Evolutionary conservation across 2,888 invertebrate species (phyloP), one percentile per base, ranked within the genome.

Genomic region (Apomyelois bistriatella): DNA sequence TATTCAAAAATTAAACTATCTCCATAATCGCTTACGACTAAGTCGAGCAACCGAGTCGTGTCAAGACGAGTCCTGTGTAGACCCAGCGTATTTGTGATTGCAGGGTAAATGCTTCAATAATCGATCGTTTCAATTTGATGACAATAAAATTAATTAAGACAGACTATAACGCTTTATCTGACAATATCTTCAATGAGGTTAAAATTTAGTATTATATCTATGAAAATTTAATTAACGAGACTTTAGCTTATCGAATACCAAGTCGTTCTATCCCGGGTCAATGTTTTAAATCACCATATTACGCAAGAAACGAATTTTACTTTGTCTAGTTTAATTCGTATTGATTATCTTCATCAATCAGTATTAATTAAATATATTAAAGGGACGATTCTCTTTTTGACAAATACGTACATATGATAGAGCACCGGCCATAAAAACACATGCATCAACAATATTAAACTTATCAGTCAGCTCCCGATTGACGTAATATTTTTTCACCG

Each of bases 1-100:
- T n/a, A n/a, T n/a, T n/a, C n/a, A n/a, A n/a, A n/a, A n/a, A n/a
- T n/a, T n/a, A n/a, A n/a, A n/a, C n/a, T n/a, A n/a, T n/a, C n/a
- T n/a, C n/a, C n/a, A n/a, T n/a, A n/a, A n/a, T n/a, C n/a, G n/a
- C n/a, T n/a, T 10, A 35, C 35, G 35, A 35, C 8, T 35, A 22
- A 3, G 22, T 2, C 22, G 22, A 5, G 5, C 2, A 22, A 22
- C 3, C 22, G 3, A 4, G 3, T 35, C 35, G 35, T 3, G 1
- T 35, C 9, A 35, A 35, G 6, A 35, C 2, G 4, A 3, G 35
- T 10, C 35, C 6, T 8, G 35, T 35, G 8, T 35, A 10, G 6
- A 35, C 10, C 3, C 35, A 8, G 3, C 35, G 8, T 8, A 53
- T 58, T 58, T 56, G 52, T 54, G 58, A 58, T 56, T 41, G 41